Base-by-base conservation (phyloP, 1,140 invertebrate species). In the Whitmania pigra region DNA sequence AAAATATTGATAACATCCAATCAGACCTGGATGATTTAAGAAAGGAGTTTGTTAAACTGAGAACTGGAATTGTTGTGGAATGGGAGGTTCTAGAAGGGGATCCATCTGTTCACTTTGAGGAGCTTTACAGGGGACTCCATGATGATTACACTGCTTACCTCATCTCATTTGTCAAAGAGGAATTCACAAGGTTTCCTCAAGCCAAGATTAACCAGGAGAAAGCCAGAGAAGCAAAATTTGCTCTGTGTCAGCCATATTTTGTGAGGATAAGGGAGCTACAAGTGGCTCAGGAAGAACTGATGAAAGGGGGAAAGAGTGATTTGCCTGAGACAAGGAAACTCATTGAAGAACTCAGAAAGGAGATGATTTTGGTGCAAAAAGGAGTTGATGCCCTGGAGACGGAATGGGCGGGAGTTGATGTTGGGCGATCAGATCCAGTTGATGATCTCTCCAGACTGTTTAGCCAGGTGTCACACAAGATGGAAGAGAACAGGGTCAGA, bases 21-120 rank as follows among this genome's bases (percentile, higher is more conserved):
- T 63, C 57, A 17, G 57, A 63, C 57, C 29, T 63, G 20, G 57
- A 63, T 63, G 57, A 63, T 22, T 13, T 63, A 25, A 63, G 29
- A 20, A 63, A 22, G 29, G 29, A 63, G 29, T 63, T 22, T 31
- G 20, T 25, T 25, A 25, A 22, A n/a, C 15, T 63, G 57, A 25
- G 22, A 22, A 63, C 22, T 31, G 22, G 29, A 63, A 20, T 63
- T 13, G 29, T 11, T 13, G 57, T 63, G 57, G 29, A 63, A 63
- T 25, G 29, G 22, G 29, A 25, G 18, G 57, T 63, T 63, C 9
- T 22, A 31, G 29, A 63, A 31, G 57, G 20, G 57, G 57, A 63
- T 63, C 57, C 57, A 13, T 4, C 57, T n/a, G 11, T 25, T 25
- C 22, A 13, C 11, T 25, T 63, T 63, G 22, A 63, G 22, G 29